Percentiles rank a stretch among this genome's conserved stretches.
phyloP scores from a whole-genome alignment of 2,888 invertebrate genomes.

The Leptinotarsa juncta region DNA sequence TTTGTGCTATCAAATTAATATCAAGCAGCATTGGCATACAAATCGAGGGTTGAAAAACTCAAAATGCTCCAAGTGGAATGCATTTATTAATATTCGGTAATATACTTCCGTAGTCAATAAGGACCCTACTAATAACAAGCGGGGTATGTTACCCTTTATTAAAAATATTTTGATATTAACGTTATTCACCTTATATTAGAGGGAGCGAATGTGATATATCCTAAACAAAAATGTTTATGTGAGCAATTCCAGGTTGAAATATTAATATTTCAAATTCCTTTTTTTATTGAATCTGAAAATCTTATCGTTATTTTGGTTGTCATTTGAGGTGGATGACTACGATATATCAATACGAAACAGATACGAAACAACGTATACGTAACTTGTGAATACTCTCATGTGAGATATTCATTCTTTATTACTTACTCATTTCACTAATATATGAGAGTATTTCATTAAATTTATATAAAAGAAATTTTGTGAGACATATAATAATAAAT shows the following conservation, averaged over 20 bases:
- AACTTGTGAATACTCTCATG: too few relatives aligned
- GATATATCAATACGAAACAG: not conserved
- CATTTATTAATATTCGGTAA: slow-evolving; percentile 52
- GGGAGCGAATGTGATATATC: slow-evolving; percentile 29
- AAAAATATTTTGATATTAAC: slow-evolving; percentile 51
- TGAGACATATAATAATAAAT: too few relatives aligned
- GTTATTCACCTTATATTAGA: slow-evolving; percentile 37
- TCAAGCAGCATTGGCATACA: slow-evolving; percentile 5
- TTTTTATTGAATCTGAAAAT: slow-evolving; percentile 16
- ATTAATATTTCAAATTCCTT: slow-evolving; percentile 35
- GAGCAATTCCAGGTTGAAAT: slow-evolving; percentile 20
- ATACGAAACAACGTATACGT: not conserved
- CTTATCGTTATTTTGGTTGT: not conserved
- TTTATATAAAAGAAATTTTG: too few relatives aligned
- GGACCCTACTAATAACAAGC: slow-evolving; percentile 43
- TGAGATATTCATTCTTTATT: too few relatives aligned
- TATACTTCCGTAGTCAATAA: slow-evolving; percentile 46
- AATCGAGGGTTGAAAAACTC: slow-evolving; percentile 36
- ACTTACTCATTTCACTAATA: too few relatives aligned
- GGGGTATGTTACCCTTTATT: slow-evolving; percentile 50
- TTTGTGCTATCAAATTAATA: slow-evolving; percentile 6
- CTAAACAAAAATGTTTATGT: slow-evolving; percentile 31
- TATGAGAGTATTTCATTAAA: too few relatives aligned
- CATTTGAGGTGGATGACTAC: not conserved
- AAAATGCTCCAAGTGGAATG: slow-evolving; percentile 47